Base-by-base conservation (phyloP, 92 coral and sea anemone species). In the Nematostella vectensis region DNA sequence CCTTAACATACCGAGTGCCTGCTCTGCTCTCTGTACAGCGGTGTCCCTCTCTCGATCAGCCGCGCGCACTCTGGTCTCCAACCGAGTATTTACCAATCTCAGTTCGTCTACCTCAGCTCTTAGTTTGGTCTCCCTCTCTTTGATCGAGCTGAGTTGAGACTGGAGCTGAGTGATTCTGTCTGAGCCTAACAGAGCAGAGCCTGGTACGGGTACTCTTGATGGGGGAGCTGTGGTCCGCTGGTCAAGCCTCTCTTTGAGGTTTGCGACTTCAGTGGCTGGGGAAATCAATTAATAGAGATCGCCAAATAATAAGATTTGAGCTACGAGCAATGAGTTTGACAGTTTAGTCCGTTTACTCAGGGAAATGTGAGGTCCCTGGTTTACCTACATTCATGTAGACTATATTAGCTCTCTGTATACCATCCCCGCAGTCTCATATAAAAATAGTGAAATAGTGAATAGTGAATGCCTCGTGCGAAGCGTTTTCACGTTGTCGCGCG, bases 121-220 rank as follows among this genome's bases (percentile, higher is more conserved):
- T 24, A 82, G 47, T 74, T 91, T 82, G 42, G 74, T 83, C 68
- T 85, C 95, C 59, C 80, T 77, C 47, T 79, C 75, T 55, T 73
- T 78, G 11, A 81, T 36, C 21, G 74, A 51, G 19, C 77, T 71
- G 58, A 91, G 71, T 59, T 91, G 91, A 22, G 82, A 65, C 72
- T 88, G 88, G 70, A 91, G 80, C 58, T 91, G 83, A 48, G 74
- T 70, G 73, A 91, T 85, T 78, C 87, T 80, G 31, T 91, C 98
- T 27, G 98, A 95, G 24, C 95, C 98, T 50, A 91, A 55, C 1
- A 76, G 54, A 10, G 98, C 98, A 13, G 98, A 71, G 57, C 98
- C 98, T 42, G 91, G 83, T 15, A 65, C 56, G 15, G 70, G 55
- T 62, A 77, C 50, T 33, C 65, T 71, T 28, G 69, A 9, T 36